phyloP scores from a whole-genome alignment of 1,140 invertebrate species.

The Leptinotarsa texana region DNA sequence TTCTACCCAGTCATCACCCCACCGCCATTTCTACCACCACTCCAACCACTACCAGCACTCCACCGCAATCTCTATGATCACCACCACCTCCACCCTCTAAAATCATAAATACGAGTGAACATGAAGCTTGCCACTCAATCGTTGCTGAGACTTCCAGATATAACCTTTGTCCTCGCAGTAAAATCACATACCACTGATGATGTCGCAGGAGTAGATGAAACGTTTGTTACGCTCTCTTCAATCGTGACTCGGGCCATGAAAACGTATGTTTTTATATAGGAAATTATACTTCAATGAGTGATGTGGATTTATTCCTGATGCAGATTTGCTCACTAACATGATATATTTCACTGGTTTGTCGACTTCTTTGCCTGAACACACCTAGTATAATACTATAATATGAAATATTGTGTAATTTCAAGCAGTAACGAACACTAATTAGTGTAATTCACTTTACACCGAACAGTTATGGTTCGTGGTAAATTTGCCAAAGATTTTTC shows the following conservation, averaged over 20 bases:
- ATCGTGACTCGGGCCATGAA: no score
- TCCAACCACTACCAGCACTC: no score
- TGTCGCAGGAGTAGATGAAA: no score
- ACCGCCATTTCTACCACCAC: no score
- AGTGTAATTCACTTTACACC: conserved; percentile 28
- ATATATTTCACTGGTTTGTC: not conserved
- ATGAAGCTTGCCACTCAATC: no score
- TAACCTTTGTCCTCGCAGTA: no score
- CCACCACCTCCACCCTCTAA: no score
- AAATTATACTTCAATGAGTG: not conserved
- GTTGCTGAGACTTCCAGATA: no score
- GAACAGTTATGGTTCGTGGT: conserved; percentile 32
- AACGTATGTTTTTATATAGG: not conserved
- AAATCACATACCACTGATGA: no score
- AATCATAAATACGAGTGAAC: no score
- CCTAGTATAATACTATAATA: conserved; percentile 12
- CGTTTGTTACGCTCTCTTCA: not conserved
- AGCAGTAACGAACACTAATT: conserved; percentile 21
- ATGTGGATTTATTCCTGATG: not conserved
- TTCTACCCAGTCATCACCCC: no score
- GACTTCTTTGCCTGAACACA: not conserved
- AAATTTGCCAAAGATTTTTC: conserved; percentile 27
- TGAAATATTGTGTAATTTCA: conserved; percentile 16
- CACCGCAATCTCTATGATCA: no score
- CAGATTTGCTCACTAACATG: not conserved